Evolutionary conservation across 2,888 invertebrate genomes (phyloP), one percentile per base, ranked within the genome.

Genomic region (Ochropleura leucogaster): DNA sequence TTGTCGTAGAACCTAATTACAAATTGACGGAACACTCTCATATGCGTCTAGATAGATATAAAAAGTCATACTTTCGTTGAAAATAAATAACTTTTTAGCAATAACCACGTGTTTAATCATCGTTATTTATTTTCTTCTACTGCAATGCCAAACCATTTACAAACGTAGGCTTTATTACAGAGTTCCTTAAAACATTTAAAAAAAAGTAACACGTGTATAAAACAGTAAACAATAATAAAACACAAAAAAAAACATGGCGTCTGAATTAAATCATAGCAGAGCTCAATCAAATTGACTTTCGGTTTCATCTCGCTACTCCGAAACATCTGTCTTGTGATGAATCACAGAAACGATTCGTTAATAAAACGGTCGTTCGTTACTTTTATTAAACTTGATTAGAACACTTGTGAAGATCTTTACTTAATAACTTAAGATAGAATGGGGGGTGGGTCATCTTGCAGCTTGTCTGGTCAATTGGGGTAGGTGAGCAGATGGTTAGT

Each of bases 391-490:
- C 71, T 62, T 82, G 62, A 80, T 82, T 75, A 55, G 47, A 47
- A 46, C 67, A 76, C 16, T 84, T 76, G 57, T 71, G 51, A 47
- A 44, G 64, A 53, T 67, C 30, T 16, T 60, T 75, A 60, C 63
- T 69, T 84, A 72, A 64, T 69, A 64, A 72, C 46, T 67, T 51
- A 60, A 60, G 30, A 63, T 18, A 16, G 4, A 49, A 68, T 30
- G 30, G 30, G 30, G 40, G 67, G 64, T 46, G n/a, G 68, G 68
- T 67, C 71, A 69, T 18, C 47, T 65, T 55, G 67, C 84, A 84
- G 80, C 81, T 79, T 62, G 66, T n/a, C 46, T 62, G 51, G 47
- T 74, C 47, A 80, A 83, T 68, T 71, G 42, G 7, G 53, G 47
- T 70, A 30, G 51, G 20, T 40, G 10, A 47, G 57, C 80, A 80